Conservation (phyloP, 2,888 invertebrate genomes). For the Limnephilus rhombicus region DNA sequence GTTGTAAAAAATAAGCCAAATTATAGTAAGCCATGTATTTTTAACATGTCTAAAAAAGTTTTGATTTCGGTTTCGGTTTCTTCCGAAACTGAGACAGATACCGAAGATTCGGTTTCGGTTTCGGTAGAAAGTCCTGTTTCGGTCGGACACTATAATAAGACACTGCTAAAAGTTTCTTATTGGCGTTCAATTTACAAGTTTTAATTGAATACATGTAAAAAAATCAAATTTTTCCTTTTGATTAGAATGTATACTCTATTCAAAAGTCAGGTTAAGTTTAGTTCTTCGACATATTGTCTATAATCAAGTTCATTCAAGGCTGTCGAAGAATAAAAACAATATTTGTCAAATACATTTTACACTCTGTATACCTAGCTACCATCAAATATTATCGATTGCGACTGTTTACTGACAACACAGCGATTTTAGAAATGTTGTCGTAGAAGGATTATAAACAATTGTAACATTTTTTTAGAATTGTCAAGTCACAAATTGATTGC, state of each 20-base stretch:
- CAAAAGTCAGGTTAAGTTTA: background rate
- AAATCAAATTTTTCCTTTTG: background rate
- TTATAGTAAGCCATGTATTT: no score
- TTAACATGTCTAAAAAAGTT: no score
- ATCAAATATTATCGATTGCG: background rate
- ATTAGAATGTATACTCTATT: background rate
- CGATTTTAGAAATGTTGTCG: background rate
- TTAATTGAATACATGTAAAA: background rate
- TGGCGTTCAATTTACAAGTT: no score
- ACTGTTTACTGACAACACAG: background rate
- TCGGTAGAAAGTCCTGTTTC: no score
- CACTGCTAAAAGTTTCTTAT: no score
- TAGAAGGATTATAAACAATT: no score
- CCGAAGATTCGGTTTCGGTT: no score
- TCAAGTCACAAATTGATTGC: background rate
- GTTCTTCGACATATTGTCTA: background rate
- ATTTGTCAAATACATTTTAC: background rate
- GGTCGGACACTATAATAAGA: no score
- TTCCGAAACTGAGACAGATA: no score
- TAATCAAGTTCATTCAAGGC: background rate
- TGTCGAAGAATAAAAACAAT: background rate
- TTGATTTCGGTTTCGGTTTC: no score
- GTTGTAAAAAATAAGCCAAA: no score
- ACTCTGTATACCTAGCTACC: background rate
- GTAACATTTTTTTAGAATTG: background rate